Percentiles rank a stretch among this genome's conserved stretches.
Evolutionary conservation across 2,113 vertebrate genomes (phyloP).

Genomic region (Paradisaea rubra): DNA sequence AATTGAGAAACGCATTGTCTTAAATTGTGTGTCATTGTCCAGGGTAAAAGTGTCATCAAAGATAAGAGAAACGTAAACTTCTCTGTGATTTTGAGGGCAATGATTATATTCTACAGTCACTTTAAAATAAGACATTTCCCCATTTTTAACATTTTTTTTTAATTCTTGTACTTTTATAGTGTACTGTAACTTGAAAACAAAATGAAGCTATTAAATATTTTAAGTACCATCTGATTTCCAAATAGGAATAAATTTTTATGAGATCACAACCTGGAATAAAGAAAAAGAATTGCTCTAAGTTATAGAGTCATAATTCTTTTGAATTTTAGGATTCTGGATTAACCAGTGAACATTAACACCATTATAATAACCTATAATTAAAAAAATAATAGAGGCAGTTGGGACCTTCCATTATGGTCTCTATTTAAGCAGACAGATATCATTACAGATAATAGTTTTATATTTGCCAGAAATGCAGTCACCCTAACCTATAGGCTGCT

Average conservation of each 20-base stretch:
- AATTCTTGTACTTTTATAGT: neutral
- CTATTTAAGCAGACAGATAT: conserved; percentile 39
- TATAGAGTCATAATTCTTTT: conserved; percentile 44
- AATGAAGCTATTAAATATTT: conserved; percentile 42
- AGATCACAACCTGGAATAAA: conserved; percentile 43
- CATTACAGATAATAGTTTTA: conserved; percentile 22
- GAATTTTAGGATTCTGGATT: conserved; percentile 39
- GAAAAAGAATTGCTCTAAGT: conserved; percentile 51
- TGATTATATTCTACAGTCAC: neutral
- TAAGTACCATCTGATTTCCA: conserved; percentile 45
- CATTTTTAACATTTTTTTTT: neutral
- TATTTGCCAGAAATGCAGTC: conserved; percentile 15
- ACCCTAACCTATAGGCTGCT: conserved; percentile 31
- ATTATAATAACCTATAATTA: conserved; percentile 49
- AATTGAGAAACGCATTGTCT: neutral
- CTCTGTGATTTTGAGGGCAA: neutral
- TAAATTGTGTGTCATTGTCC: neutral
- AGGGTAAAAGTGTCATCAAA: neutral
- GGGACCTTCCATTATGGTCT: conserved; percentile 36
- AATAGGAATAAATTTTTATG: conserved; percentile 31
- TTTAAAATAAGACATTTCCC: neutral
- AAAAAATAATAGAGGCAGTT: conserved; percentile 48
- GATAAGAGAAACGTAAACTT: neutral
- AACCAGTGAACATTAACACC: conserved; percentile 32
- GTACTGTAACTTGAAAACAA: conserved; percentile 23